Base-by-base conservation (phyloP, 2,113 vertebrate species). In the Podarcis cretensis region DNA sequence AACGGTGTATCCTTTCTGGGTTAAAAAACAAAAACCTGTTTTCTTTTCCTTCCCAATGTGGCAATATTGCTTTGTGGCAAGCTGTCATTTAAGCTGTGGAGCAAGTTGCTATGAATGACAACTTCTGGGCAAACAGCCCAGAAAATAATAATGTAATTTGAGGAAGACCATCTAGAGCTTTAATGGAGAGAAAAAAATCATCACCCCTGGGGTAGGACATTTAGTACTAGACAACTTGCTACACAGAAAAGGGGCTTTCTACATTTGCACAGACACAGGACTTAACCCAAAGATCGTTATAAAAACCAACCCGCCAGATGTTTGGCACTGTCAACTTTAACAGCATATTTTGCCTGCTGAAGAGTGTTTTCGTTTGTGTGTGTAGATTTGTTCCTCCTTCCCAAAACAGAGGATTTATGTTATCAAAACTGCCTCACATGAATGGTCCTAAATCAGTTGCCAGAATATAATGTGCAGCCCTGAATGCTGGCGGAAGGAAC, bases 131-230 rank as follows among this genome's bases (percentile, higher is more conserved):
- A 81, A 87, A 81, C 21, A 87, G 77, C 77, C 86, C 86, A 87
- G 77, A 54, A 80, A 87, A 81, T 87, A 87, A 87, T 81, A 81
- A 87, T 87, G 77, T 81, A 87, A 81, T 87, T 87, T 87, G 71
- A 80, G 65, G 77, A 87, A 73, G 12, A 65, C 40, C 23, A 5
- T 87, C 77, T 71, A 87, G 85, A 35, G 30, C n/a, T 32, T 87
- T 80, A 87, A 69, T 54, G 48, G 10, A 54, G 48, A 48, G 48
- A 65, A 87, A 81, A 81, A 57, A 87, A 27, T 37, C n/a, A 81
- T 81, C 66, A 73, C 43, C 68, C 40, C 40, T 71, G 77, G 77
- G 32, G n/a, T 27, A 81, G 77, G 77, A 59, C 43, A 81, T 80
- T 87, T 81, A 71, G 32, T 68, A 57, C 43, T 30, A 87, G 43